These are phyloP conservation scores for Spialia ferax DNA, from an alignment of 2,888 invertebrate genomes.

Conservation along the genomic window DNA sequence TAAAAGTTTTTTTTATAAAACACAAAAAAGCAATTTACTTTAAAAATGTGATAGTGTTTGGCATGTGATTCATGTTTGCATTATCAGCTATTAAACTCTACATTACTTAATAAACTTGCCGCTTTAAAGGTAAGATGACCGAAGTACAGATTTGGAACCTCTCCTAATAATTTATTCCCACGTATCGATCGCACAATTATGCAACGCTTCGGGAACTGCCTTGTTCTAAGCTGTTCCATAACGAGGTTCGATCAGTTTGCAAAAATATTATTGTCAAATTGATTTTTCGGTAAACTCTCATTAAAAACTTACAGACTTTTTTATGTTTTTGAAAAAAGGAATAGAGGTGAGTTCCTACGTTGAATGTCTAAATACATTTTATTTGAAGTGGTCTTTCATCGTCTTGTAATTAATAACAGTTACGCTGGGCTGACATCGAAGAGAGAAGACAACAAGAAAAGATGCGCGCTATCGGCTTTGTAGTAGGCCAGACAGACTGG, in stretches of 20 bases:
- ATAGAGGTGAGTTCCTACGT: slow-evolving; percentile 28
- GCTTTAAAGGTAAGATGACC: neutral
- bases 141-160: neutral
- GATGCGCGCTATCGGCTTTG: slow-evolving; percentile 98
- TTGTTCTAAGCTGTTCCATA: slow-evolving; percentile 9
- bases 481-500: slow-evolving; percentile 99
- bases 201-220: neutral
- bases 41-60: neutral
- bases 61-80: neutral
- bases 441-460: slow-evolving; percentile 96
- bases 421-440: slow-evolving; percentile 99
- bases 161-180: neutral
- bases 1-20: slow-evolving; percentile 1
- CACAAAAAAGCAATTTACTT: neutral
- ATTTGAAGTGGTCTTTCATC: slow-evolving; percentile 64
- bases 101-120: neutral
- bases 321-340: neutral
- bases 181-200: neutral
- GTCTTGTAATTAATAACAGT: slow-evolving; percentile 88
- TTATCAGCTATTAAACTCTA: neutral
- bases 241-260: neutral
- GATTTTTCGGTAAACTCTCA: neutral
- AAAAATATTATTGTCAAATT: neutral
- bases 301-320: neutral
- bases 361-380: slow-evolving; percentile 9